These are phyloP conservation scores for Datnioides undecimradiatus DNA, from an alignment of 2,113 vertebrate genomes.

Conservation along the genomic window DNA sequence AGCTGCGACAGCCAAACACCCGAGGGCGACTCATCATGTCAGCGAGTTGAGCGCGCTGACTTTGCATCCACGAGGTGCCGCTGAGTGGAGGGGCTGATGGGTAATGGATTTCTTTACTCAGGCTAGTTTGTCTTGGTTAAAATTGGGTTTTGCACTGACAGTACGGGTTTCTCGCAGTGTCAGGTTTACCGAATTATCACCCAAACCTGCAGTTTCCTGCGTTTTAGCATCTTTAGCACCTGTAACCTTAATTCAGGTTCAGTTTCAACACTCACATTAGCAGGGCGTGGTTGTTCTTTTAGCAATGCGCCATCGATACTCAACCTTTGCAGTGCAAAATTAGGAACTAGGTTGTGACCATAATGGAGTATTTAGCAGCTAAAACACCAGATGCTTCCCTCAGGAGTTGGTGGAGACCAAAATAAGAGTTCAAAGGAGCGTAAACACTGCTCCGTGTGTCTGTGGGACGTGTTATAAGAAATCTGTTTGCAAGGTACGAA, in stretches of 20 bases:
- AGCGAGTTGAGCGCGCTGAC: background rate
- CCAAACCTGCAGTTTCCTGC: background rate
- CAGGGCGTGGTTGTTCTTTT: background rate
- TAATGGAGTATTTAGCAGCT: background rate
- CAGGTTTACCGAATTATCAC: background rate
- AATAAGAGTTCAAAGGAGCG: too few relatives aligned
- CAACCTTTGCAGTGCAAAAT: too few relatives aligned
- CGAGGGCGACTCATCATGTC: background rate
- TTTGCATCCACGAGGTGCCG: background rate
- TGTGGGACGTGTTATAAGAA: too few relatives aligned
- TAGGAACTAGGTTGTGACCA: background rate
- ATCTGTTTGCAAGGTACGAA: too few relatives aligned
- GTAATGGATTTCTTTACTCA: background rate
- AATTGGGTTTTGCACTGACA: too few relatives aligned
- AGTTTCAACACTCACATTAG: background rate
- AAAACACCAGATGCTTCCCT: background rate
- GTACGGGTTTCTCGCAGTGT: too few relatives aligned
- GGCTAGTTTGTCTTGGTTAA: too few relatives aligned
- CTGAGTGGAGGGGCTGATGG: background rate
- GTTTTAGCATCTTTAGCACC: background rate
- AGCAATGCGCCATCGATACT: too few relatives aligned
- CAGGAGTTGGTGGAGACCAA: background rate
- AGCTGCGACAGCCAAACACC: background rate
- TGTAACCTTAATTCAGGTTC: too few relatives aligned
- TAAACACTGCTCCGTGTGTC: too few relatives aligned